These are phyloP conservation scores for Cinara cedri DNA, from an alignment of 2,888 invertebrate species.

Conservation along the genomic window DNA sequence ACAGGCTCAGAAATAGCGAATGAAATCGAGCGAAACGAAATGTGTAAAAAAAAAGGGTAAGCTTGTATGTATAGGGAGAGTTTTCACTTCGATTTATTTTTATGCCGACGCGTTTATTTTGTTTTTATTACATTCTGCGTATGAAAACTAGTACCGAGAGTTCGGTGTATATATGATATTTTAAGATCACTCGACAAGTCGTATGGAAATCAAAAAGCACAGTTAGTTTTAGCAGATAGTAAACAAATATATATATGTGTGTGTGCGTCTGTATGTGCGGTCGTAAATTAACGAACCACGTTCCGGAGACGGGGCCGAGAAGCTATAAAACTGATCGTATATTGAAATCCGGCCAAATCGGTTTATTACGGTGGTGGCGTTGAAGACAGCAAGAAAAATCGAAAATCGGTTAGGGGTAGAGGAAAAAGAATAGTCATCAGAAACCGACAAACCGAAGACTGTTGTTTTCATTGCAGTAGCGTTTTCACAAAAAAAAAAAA, in stretches of 20 bases:
- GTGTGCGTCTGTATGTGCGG: conserved; percentile 30
- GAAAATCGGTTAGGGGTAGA: conserved; percentile 16
- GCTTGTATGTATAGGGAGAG: no score
- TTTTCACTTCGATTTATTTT: conserved; percentile 32
- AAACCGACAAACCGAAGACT: background rate
- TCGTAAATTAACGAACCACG: conserved; percentile 51
- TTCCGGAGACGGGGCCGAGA: conserved; percentile 26
- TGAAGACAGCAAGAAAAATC: conserved; percentile 35
- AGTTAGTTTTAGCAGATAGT: conserved; percentile 23
- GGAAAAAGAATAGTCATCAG: no score
- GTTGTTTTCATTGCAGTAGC: no score
- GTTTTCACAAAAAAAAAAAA: no score
- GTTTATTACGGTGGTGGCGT: conserved; percentile 40
- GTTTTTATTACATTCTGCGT: conserved; percentile 18
- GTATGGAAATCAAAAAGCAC: conserved; percentile 40
- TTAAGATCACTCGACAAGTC: conserved; percentile 41
- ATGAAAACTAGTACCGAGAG: background rate
- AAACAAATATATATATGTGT: no score
- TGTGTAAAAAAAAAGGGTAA: background rate
- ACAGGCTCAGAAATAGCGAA: conserved; percentile 3
- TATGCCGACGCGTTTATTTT: conserved; percentile 29
- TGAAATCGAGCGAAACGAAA: conserved; percentile 11
- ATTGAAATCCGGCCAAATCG: conserved; percentile 55
- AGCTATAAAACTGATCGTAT: conserved; percentile 51
- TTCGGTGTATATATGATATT: conserved; percentile 23